Evolutionary conservation across 2,888 invertebrate genomes (phyloP).

Genomic region (Caenorhabditis sp.): DNA sequence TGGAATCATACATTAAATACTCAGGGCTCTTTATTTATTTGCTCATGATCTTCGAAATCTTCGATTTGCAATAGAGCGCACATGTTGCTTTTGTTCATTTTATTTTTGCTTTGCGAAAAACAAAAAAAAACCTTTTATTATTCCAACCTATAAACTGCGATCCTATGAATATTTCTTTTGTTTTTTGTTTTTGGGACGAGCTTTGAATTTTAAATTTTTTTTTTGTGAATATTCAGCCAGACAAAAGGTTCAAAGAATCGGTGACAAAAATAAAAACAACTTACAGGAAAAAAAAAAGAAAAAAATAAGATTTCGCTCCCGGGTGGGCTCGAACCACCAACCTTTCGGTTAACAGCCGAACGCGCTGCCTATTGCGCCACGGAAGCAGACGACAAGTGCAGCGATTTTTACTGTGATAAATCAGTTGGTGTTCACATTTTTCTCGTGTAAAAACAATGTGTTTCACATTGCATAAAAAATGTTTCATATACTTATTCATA

Average conservation of each 20-base stretch:
- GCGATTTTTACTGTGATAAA: background rate
- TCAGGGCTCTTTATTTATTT: too few relatives aligned
- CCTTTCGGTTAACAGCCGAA: constrained; percentile 46
- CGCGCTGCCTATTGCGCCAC: constrained; percentile 18
- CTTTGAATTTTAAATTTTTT: constrained; percentile 1
- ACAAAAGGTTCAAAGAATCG: background rate
- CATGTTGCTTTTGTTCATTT: too few relatives aligned
- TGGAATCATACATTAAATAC: too few relatives aligned
- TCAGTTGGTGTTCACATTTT: background rate
- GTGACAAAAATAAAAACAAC: background rate
- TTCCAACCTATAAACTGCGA: background rate
- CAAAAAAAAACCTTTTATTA: background rate
- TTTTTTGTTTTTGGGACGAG: background rate
- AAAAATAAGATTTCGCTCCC: constrained; percentile 27
- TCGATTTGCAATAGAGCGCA: too few relatives aligned
- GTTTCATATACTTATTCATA: background rate
- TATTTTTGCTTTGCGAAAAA: too few relatives aligned
- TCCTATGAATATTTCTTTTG: background rate
- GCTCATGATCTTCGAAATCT: too few relatives aligned
- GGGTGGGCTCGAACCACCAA: constrained; percentile 67
- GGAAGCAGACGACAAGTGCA: constrained; percentile 2
- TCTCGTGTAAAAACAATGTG: background rate
- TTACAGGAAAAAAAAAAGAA: background rate
- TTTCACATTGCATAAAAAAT: background rate
- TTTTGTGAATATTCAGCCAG: background rate